Base-by-base conservation (phyloP, 2,888 invertebrate genomes). In the Amiota mariae region DNA sequence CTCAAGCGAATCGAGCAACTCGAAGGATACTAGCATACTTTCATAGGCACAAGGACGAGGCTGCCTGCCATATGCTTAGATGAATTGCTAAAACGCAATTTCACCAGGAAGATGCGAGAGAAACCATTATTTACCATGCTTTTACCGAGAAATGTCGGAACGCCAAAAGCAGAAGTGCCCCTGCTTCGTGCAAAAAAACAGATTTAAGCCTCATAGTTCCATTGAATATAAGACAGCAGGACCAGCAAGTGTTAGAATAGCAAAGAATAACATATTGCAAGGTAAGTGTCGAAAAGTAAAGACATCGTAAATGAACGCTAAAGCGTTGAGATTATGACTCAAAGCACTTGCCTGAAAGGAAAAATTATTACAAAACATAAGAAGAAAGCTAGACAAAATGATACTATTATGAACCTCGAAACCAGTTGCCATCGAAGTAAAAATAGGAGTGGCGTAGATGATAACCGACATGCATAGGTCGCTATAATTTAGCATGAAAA, bases 261-360 rank as follows among this genome's bases (percentile, higher is more conserved):
- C 36, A 36, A 6, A 36, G 36, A 2, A 36, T 36, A 36, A 6
- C 36, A 36, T 36, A 54, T 13, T 54, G 59, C 24, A 59, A 59
- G 54, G 59, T 8, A 63, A 63, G 63, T 63, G 63, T 24, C 46
- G 63, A 36, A 63, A 24, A 63, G 12, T 63, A 46, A 59, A 59
- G 11, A 18, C 59, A 20, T 4, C 18, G 12, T 9, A 59, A 59
- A 59, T 59, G 59, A 59, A 9, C 2, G 59, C 11, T 59, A 4
- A 20, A 18, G 59, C 59, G 3, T 4, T 59, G 59, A 8, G 20
- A 6, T 20, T 59, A 20, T 59, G 59, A 15, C 20, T 6, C 54
- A 59, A 59, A 20, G 63, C 24, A 24, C 36, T n/a, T 12, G 46
- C 11, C 13, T 36, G 13, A 63, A 63, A 63, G 13, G 46, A 63